Percentiles rank a stretch among this genome's conserved stretches.
Conservation (phyloP, 2,113 vertebrate species). For the Bujurquina vittata region DNA sequence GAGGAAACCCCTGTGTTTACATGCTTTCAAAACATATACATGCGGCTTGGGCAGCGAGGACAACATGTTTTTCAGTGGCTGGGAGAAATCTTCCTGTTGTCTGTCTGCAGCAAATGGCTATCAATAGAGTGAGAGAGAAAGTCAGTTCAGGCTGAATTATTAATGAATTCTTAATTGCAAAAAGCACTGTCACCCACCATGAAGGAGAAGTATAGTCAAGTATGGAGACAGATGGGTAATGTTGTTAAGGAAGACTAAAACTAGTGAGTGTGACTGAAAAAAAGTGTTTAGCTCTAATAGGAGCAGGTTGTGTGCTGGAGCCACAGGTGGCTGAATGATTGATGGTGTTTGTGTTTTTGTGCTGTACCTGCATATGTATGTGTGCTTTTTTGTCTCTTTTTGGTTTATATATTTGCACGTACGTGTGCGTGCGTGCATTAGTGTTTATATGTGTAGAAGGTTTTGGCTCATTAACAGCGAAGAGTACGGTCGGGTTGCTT, state of each 20-base stretch:
- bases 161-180: background rate
- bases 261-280: background rate
- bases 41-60: background rate
- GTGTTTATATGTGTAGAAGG: background rate
- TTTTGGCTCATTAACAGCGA: slow-evolving; percentile 1
- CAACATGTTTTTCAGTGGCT: background rate
- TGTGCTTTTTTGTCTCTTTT: background rate
- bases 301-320: background rate
- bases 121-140: background rate
- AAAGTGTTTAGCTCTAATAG: background rate
- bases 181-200: background rate
- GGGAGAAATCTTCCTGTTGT: slow-evolving; percentile 4
- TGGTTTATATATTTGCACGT: slow-evolving; percentile 5
- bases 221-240: background rate
- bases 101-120: slow-evolving; percentile 6
- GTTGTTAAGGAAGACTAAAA: background rate
- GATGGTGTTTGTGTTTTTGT: slow-evolving; percentile 44
- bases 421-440: background rate
- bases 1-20: slow-evolving; percentile 14
- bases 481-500: slow-evolving; percentile 5
- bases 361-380: background rate
- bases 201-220: background rate
- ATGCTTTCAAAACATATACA: slow-evolving; percentile 16
- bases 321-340: slow-evolving; percentile 45
- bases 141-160: background rate